A percentile compares a stretch with the other conserved stretches of the same genome.
Conservation (phyloP, 2,888 invertebrate species). For the Nomada hirtipes region DNA sequence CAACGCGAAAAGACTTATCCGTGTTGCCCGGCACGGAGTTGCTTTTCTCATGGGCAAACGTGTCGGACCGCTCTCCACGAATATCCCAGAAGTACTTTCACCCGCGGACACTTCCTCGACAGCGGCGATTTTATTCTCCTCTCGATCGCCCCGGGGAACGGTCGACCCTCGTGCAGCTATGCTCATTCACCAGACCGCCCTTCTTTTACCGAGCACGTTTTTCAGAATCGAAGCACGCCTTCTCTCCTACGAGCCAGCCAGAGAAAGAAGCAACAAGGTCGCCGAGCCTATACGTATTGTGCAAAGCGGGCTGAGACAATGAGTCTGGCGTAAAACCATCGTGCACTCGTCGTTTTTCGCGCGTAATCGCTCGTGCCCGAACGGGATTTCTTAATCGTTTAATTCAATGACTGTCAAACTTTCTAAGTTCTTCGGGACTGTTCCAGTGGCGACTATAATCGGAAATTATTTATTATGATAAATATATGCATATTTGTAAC, state of each 20-base stretch:
- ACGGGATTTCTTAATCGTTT: conserved; percentile 1
- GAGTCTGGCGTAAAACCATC: conserved; percentile 5
- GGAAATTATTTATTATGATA: too few relatives aligned
- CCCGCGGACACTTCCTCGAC: conserved; percentile 75
- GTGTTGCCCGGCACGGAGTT: conserved; percentile 49
- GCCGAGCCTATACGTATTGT: not conserved
- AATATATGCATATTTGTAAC: too few relatives aligned
- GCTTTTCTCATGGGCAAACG: conserved; percentile 48
- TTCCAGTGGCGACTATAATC: not conserved
- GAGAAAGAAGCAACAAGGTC: conserved; percentile 41
- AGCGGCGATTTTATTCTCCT: conserved; percentile 56
- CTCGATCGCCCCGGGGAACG: conserved; percentile 64
- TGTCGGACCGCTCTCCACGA: conserved; percentile 50
- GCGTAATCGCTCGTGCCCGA: conserved; percentile 2
- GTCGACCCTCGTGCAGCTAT: conserved; percentile 42
- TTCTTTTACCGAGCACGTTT: conserved; percentile 19
- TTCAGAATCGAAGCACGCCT: conserved; percentile 23
- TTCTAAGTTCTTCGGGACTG: not conserved
- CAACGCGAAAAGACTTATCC: conserved; percentile 50
- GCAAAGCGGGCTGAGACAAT: conserved; percentile 15
- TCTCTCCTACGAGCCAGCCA: conserved; percentile 6
- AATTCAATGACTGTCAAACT: not conserved
- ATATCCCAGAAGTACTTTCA: conserved; percentile 76
- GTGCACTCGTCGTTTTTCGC: conserved; percentile 18
- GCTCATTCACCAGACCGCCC: conserved; percentile 56